Conservation (phyloP, 2,888 invertebrate genomes). For the Agrenia bidenticulata region DNA sequence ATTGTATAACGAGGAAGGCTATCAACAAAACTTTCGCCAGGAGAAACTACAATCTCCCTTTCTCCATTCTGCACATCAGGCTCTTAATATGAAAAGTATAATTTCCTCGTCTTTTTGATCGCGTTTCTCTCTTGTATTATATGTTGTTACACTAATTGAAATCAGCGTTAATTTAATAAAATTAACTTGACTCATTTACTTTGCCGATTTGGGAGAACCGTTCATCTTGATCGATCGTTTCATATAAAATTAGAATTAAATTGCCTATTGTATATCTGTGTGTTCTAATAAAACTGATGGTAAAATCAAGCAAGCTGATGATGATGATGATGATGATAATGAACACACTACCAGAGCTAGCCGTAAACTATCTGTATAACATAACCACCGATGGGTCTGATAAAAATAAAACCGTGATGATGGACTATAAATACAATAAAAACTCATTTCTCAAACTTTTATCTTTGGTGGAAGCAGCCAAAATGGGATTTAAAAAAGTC, state of each 20-base stretch:
- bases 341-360: too few relatives aligned
- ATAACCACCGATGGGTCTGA: too few relatives aligned
- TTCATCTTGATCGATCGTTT: slow-evolving; percentile 11
- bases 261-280: neutral
- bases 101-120: slow-evolving; percentile 11
- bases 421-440: too few relatives aligned
- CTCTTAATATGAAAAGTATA: neutral
- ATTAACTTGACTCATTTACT: slow-evolving; percentile 1
- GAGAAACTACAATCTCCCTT: too few relatives aligned
- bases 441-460: too few relatives aligned
- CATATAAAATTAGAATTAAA: neutral
- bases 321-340: slow-evolving; percentile 7
- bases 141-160: slow-evolving; percentile 23
- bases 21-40: too few relatives aligned
- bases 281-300: slow-evolving; percentile 7
- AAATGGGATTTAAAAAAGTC: too few relatives aligned
- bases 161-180: slow-evolving; percentile 13
- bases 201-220: neutral
- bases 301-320: neutral
- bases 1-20: too few relatives aligned
- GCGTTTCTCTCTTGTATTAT: slow-evolving; percentile 26
- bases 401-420: too few relatives aligned
- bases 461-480: too few relatives aligned
- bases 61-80: neutral
- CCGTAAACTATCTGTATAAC: too few relatives aligned